Evolutionary conservation across 2,113 vertebrate species (phyloP).

Genomic region (Serinus canaria): DNA sequence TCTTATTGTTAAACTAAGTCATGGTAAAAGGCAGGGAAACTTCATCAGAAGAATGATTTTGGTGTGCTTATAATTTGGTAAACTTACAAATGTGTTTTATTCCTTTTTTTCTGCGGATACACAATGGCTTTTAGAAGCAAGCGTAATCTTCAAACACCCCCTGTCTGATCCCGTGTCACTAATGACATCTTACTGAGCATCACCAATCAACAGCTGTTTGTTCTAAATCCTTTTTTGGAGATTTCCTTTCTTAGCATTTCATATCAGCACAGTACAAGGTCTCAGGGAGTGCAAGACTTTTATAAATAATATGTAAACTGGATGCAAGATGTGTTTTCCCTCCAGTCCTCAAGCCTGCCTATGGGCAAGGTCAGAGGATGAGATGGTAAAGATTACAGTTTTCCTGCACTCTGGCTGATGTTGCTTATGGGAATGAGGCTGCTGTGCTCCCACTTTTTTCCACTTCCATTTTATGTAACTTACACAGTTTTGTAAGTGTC

Average conservation of each 20-base stretch:
- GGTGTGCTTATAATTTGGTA: not conserved
- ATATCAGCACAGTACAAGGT: not conserved
- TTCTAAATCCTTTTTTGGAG: not conserved
- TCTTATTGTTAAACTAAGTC: not conserved
- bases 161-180: not conserved
- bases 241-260: not conserved
- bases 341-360: not conserved
- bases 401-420: not conserved
- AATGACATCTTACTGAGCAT: not conserved
- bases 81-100: not conserved
- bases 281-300: not conserved
- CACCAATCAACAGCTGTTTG: not conserved
- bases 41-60: not conserved
- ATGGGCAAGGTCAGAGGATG: not conserved
- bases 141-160: not conserved
- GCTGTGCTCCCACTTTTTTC: not conserved
- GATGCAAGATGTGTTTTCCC: not conserved
- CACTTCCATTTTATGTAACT: not conserved
- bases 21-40: not conserved
- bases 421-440: not conserved
- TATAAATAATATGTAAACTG: not conserved
- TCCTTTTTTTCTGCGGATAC: not conserved
- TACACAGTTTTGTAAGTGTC: not conserved
- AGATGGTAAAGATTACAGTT: not conserved
- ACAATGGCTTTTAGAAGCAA: not conserved